These are phyloP conservation scores for Ormyrus thymus DNA, from an alignment of 2,888 invertebrate genomes.

Conservation along the genomic window DNA sequence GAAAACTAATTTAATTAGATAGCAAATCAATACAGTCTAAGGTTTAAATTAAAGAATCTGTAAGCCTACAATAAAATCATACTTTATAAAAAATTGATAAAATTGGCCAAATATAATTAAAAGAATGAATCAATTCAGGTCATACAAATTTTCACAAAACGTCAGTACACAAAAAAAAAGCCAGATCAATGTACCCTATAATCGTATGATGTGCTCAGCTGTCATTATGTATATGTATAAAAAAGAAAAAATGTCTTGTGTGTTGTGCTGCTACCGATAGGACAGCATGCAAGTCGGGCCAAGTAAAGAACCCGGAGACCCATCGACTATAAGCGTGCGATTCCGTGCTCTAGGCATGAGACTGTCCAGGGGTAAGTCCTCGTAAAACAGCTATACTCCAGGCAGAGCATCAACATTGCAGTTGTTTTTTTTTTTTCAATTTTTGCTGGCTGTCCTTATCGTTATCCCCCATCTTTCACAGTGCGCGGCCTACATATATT, in stretches of 20 bases:
- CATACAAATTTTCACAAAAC: background rate
- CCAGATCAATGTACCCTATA: slow-evolving; percentile 8
- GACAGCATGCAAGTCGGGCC: slow-evolving; percentile 75
- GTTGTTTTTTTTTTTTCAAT: slow-evolving; percentile 18
- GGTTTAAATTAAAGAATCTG: background rate
- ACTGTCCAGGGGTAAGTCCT: slow-evolving; percentile 75
- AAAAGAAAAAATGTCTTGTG: slow-evolving; percentile 63
- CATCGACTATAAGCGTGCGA: slow-evolving; percentile 73
- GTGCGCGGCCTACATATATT: slow-evolving; percentile 20
- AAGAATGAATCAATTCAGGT: background rate
- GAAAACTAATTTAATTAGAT: background rate
- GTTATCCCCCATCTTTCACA: slow-evolving; percentile 11
- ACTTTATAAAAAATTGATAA: background rate
- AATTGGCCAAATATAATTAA: background rate
- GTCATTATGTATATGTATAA: slow-evolving; percentile 21
- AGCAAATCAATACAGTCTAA: background rate
- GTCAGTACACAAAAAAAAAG: background rate
- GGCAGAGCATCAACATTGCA: slow-evolving; percentile 40
- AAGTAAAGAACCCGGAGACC: slow-evolving; percentile 74
- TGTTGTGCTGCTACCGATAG: slow-evolving; percentile 74
- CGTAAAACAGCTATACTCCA: slow-evolving; percentile 50
- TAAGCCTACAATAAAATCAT: background rate
- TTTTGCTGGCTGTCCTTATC: slow-evolving; percentile 4
- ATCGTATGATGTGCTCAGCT: slow-evolving; percentile 23
- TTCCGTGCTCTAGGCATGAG: slow-evolving; percentile 74